Evolutionary conservation across 2,888 invertebrate genomes (phyloP).

Genomic region (Byasa hedistus): DNA sequence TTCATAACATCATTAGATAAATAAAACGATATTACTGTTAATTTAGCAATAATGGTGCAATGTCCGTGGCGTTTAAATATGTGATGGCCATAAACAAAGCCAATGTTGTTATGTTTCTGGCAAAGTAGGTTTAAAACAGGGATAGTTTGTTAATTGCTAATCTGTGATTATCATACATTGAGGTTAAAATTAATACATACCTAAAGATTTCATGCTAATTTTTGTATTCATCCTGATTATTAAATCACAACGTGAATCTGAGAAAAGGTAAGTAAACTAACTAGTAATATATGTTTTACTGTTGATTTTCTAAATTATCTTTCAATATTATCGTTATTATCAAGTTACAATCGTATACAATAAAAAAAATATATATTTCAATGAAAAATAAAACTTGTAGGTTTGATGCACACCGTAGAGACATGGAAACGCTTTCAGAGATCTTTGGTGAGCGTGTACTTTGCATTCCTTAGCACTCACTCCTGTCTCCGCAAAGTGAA

Average conservation of each 20-base stretch:
- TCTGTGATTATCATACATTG: no score
- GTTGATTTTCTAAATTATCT: background rate
- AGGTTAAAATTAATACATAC: no score
- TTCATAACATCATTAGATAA: constrained; percentile 12
- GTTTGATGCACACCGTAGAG: constrained; percentile 15
- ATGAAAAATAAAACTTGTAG: constrained; percentile 9
- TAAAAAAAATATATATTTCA: no score
- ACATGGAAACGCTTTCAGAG: constrained; percentile 29
- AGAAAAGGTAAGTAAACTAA: background rate
- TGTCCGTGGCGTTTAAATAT: background rate
- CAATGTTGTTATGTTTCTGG: background rate
- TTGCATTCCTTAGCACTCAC: constrained; percentile 18
- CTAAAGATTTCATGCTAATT: background rate
- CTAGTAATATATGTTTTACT: background rate
- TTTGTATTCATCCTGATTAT: background rate
- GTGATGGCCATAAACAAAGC: background rate
- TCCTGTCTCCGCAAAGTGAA: constrained; percentile 8
- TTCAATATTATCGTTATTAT: background rate
- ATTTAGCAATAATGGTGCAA: background rate
- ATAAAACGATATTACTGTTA: constrained; percentile 4
- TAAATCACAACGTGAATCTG: background rate
- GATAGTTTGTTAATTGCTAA: no score
- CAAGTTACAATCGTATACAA: no score
- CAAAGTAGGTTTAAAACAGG: background rate
- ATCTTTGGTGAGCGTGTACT: constrained; percentile 22